Evolutionary conservation across 1,140 invertebrate species (phyloP), one percentile per base, ranked within the genome.

Genomic region (Carposina sasakii): DNA sequence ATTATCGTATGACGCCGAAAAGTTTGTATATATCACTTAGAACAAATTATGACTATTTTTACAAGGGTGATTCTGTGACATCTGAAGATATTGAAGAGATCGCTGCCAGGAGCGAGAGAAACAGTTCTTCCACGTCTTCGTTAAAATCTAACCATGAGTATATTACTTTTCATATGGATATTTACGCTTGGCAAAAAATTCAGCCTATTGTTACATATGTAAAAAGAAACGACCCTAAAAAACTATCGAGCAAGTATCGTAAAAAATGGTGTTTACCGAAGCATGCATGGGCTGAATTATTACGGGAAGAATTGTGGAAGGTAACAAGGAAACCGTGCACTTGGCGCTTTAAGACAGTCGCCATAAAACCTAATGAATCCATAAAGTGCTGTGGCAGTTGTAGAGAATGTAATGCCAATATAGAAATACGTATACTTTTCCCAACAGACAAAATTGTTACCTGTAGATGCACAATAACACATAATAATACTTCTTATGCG

Each of bases 271-370:
- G 6, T 12, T 21, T 39, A 21, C 36, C 36, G 16, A 39, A 19
- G 16, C 36, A 39, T 9, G 6, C 16, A 19, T 39, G 36, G 36
- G 36, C 36, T 5, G 36, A 21, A 5, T 21, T 39, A 39, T 13
- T 39, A 21, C 3, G 36, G 21, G 36, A 39, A 21, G 36, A 39
- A 21, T 16, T 39, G n/a, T 39, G 36, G 36, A 39, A 39, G 19
- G 36, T 13, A 19, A 39, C 16, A 3, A 39, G 15, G 21, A 39
- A 39, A 39, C 15, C 13, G 5, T 39, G 36, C 19, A 39, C 36
- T 39, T 39, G 36, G 36, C 36, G n/a, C 6, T 39, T 21, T 17
- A 16, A 39, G 5, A 12, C 16, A 13, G 10, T 9, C 4, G 5
- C 6, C 17, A 39, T 39, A 17, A 39, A 39, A 17, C 36, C 15